Evolutionary conservation across 2,888 invertebrate species (phyloP).

Genomic region (Margaritifera margaritifera): DNA sequence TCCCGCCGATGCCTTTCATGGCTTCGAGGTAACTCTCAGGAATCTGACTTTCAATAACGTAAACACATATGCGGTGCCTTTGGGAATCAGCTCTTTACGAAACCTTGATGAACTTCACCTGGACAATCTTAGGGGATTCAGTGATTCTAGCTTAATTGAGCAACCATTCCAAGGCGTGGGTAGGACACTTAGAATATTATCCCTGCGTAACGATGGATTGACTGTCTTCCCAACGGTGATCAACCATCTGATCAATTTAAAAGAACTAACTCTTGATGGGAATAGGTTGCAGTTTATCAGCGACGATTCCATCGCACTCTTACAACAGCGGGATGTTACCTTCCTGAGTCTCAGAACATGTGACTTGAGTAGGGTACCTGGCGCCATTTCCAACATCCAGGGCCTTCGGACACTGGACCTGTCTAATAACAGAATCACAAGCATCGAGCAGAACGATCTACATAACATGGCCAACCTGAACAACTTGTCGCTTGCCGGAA

Average conservation of each 20-base stretch:
- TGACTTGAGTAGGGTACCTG: slow-evolving; percentile 35
- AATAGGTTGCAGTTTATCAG: slow-evolving; percentile 29
- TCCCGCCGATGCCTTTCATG: slow-evolving; percentile 34
- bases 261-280: slow-evolving; percentile 29
- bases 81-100: slow-evolving; percentile 25
- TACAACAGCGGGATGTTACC: slow-evolving; percentile 16
- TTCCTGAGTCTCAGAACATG: slow-evolving; percentile 30
- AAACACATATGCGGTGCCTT: slow-evolving; percentile 29
- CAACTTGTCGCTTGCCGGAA: slow-evolving; percentile 25
- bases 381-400: slow-evolving; percentile 21
- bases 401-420: slow-evolving; percentile 29
- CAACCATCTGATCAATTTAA: slow-evolving; percentile 17
- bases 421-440: slow-evolving; percentile 33
- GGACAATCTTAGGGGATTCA: slow-evolving; percentile 26
- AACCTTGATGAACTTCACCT: slow-evolving; percentile 35
- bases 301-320: slow-evolving; percentile 24
- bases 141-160: slow-evolving; percentile 21
- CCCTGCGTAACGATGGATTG: slow-evolving; percentile 31
- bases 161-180: slow-evolving; percentile 18
- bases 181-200: slow-evolving; percentile 21
- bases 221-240: slow-evolving; percentile 28
- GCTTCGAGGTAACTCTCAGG: slow-evolving; percentile 35
- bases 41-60: slow-evolving; percentile 41
- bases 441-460: slow-evolving; percentile 37
- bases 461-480: slow-evolving; percentile 19